phyloP scores from a whole-genome alignment of 2,113 vertebrate genomes.

The Spea multiplicata region DNA sequence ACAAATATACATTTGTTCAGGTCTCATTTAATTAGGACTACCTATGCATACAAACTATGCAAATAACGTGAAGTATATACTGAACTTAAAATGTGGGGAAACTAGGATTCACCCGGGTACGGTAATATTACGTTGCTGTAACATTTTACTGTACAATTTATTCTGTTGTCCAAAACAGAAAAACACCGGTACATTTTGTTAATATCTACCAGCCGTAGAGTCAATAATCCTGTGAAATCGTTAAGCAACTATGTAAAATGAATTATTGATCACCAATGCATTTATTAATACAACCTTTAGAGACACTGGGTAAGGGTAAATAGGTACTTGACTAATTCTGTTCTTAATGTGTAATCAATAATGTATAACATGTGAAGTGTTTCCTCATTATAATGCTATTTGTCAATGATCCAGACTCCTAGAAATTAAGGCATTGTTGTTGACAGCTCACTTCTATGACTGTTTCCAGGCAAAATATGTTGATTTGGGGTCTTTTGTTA shows the following conservation, averaged over 20 bases:
- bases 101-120: too few species aligned
- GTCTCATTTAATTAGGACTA: too few species aligned
- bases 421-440: constrained; percentile 5
- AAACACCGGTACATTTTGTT: too few species aligned
- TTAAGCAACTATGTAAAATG: constrained; percentile 25
- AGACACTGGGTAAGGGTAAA: neutral
- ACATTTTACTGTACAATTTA: too few species aligned
- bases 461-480: neutral
- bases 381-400: constrained; percentile 19
- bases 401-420: constrained; percentile 31
- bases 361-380: constrained; percentile 23
- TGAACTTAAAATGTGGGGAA: too few species aligned
- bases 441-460: neutral
- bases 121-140: too few species aligned
- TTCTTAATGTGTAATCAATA: constrained; percentile 41
- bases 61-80: too few species aligned
- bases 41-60: too few species aligned
- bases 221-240: constrained; percentile 24
- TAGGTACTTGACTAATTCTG: constrained; percentile 40
- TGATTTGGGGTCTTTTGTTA: too few species aligned
- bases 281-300: constrained; percentile 27
- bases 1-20: too few species aligned
- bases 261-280: constrained; percentile 30
- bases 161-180: too few species aligned
- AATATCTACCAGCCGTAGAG: too few species aligned